These are phyloP conservation scores for Arvicanthis niloticus DNA, from an alignment of 2,113 vertebrate genomes.

Conservation along the genomic window DNA sequence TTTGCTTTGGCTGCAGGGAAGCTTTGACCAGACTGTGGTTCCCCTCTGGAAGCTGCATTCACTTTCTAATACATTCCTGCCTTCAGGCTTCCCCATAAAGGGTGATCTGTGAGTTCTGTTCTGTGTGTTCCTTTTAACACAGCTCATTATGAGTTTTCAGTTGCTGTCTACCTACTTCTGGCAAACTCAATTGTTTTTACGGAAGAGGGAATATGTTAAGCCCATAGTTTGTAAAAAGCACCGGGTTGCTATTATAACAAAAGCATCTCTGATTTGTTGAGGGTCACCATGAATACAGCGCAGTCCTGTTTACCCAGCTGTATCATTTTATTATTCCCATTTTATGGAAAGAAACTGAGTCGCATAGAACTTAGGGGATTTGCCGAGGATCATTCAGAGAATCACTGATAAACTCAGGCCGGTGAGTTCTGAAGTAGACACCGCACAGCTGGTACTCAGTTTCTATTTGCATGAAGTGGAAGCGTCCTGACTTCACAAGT, in stretches of 20 bases:
- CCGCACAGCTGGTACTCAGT: conserved; percentile 27
- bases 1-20: conserved; percentile 66
- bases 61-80: not conserved
- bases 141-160: conserved; percentile 19
- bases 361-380: not conserved
- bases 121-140: not conserved
- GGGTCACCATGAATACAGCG: not conserved
- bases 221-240: conserved; percentile 25
- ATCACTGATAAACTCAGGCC: not conserved
- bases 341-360: conserved; percentile 3
- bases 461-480: conserved; percentile 7
- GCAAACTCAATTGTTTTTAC: conserved; percentile 5
- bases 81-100: too few relatives aligned
- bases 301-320: not conserved
- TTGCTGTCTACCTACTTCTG: conserved; percentile 27
- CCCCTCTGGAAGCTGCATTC: not conserved
- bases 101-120: not conserved
- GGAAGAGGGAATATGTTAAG: not conserved
- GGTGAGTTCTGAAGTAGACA: not conserved
- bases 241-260: not conserved
- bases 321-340: not conserved
- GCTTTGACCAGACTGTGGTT: conserved; percentile 33
- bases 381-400: not conserved
- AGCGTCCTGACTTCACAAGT: not conserved
- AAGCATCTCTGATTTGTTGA: not conserved